phyloP scores from a whole-genome alignment of 2,797 vertebrate species.

The Eidolon dupreanum region DNA sequence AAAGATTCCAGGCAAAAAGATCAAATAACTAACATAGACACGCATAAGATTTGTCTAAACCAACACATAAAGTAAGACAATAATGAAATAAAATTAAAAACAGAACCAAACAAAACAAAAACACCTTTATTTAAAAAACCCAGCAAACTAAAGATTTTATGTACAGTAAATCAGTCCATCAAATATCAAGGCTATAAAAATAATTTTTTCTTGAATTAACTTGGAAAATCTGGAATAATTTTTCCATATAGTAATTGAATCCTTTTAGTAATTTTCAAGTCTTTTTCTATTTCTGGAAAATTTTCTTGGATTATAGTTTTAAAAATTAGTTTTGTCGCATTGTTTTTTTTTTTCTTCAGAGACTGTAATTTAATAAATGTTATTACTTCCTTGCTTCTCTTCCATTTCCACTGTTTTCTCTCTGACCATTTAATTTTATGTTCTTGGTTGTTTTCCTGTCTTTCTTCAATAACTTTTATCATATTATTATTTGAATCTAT shows the following conservation, averaged over 20 bases:
- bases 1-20: background rate
- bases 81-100: background rate
- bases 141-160: background rate
- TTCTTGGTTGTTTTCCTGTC: background rate
- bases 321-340: background rate
- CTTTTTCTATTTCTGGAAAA: background rate
- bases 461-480: background rate
- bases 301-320: background rate
- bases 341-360: background rate
- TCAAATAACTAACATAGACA: background rate
- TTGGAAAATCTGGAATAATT: background rate
- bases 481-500: background rate
- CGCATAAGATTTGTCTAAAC: background rate
- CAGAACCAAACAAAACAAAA: background rate
- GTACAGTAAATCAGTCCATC: background rate
- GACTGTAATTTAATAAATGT: background rate
- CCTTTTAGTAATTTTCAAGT: background rate
- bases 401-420: background rate
- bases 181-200: background rate
- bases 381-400: background rate
- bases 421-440: background rate
- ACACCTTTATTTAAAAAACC: background rate
- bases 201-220: background rate
- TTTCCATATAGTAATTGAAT: background rate
- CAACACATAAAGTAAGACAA: background rate